phyloP scores from a whole-genome alignment of 2,888 invertebrate genomes.

The Trichopoda pennipes region DNA sequence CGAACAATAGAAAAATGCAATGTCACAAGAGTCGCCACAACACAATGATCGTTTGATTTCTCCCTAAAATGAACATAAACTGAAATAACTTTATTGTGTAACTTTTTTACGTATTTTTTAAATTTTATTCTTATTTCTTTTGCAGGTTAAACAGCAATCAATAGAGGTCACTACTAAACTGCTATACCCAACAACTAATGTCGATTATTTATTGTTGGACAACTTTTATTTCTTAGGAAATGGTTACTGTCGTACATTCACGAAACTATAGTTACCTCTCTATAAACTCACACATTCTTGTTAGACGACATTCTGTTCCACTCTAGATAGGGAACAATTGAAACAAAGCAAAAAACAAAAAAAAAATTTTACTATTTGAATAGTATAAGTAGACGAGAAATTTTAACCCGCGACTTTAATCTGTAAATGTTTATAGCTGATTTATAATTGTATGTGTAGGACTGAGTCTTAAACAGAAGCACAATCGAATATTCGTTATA shows the following conservation, averaged over 20 bases:
- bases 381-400: constrained; percentile 5
- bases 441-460: background rate
- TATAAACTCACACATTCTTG: constrained; percentile 11
- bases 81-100: background rate
- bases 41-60: background rate
- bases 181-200: constrained; percentile 34
- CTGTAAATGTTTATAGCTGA: background rate
- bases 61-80: background rate
- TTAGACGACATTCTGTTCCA: constrained; percentile 31
- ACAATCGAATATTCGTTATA: constrained; percentile 42
- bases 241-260: constrained; percentile 1
- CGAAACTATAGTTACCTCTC: background rate
- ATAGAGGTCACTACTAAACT: constrained; percentile 76
- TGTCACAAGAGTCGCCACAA: background rate
- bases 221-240: constrained; percentile 32
- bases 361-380: too few species aligned
- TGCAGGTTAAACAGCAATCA: constrained; percentile 79
- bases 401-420: constrained; percentile 13
- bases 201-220: constrained; percentile 24
- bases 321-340: constrained; percentile 23
- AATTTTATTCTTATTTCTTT: background rate
- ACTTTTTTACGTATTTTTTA: too few species aligned
- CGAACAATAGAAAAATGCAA: background rate
- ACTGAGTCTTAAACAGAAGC: constrained; percentile 46
- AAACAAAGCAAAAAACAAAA: background rate